Evolutionary conservation across 2,797 vertebrate species (phyloP).

Genomic region (Tolypeutes matacus): DNA sequence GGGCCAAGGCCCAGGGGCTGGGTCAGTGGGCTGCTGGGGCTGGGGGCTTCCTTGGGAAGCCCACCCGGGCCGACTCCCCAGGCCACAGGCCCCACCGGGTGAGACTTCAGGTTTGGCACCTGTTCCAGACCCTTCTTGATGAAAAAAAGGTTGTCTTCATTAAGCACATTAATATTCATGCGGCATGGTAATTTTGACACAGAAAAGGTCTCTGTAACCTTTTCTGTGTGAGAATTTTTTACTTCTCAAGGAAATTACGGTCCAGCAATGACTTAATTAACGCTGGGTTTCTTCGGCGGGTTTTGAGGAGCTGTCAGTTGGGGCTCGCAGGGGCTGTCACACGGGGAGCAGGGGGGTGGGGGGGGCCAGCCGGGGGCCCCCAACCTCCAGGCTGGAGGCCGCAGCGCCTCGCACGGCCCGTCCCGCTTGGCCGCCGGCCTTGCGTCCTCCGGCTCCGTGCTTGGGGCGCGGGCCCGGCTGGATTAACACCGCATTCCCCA

Average conservation of each 20-base stretch:
- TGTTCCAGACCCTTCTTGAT: conserved; percentile 99
- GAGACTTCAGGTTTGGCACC: conserved; percentile 98
- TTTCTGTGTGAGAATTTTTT: conserved; percentile 99
- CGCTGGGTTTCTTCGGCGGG: conserved; percentile 96
- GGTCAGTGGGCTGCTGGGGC: conserved; percentile 77
- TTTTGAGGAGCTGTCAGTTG: conserved; percentile 99
- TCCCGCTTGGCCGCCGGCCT: conserved; percentile 84
- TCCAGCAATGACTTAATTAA: conserved; percentile 99
- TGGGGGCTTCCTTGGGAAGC: conserved; percentile 88
- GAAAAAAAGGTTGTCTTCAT: conserved; percentile 99
- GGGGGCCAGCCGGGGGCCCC: conserved; percentile 81
- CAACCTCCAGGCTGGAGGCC: conserved; percentile 68
- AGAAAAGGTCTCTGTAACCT: conserved; percentile 99
- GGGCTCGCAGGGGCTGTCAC: conserved; percentile 89
- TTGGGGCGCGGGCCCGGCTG: no score
- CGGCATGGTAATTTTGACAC: conserved; percentile 99
- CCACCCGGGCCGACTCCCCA: conserved; percentile 89
- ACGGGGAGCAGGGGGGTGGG: conserved; percentile 83
- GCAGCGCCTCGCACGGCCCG: conserved; percentile 79
- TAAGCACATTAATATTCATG: conserved; percentile 99
- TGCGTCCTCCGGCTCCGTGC: no score
- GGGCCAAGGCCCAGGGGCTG: background rate
- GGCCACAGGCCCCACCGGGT: conserved; percentile 92
- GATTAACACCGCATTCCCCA: no score
- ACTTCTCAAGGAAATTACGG: conserved; percentile 99